Evolutionary conservation across 2,797 vertebrate genomes (phyloP), one percentile per base, ranked within the genome.

Genomic region (Parambassis ranga): DNA sequence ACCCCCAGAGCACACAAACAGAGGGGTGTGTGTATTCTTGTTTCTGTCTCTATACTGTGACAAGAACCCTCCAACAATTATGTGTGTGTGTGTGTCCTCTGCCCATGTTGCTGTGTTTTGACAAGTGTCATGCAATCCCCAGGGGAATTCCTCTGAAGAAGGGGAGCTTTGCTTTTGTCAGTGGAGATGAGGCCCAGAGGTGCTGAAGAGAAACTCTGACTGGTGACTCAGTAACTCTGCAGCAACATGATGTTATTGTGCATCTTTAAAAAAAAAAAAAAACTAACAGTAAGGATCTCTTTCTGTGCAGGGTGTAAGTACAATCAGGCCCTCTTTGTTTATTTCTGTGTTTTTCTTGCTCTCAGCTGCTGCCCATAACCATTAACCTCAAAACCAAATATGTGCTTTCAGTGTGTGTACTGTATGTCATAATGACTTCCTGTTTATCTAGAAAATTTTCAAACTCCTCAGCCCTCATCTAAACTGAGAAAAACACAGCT

Each of bases 91-190:
- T 42, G 35, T 63, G 44, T 73, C 57, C 48, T 65, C 23, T 58
- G 48, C 19, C 57, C 38, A 19, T 62, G 56, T 42, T 42, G 16
- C 47, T 23, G 46, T 72, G 70, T 79, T 81, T 71, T 77, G 47
- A 77, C 67, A 78, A 67, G 63, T 63, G 69, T 74, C 71, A 65
- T 58, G 37, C 44, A 52, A 49, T 68, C 52, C 75, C 56, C 57
- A 8, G 14, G 22, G 56, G 61, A 55, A 48, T 63, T 77, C 77
- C 44, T 58, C 28, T 56, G 36, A 71, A 60, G 32, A 68, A 53
- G 20, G 23, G 31, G 30, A 65, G 65, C 42, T 75, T 51, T 68
- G 44, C 46, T 73, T 81, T 67, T 65, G 65, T 76, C 52, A 58
- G 37, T 35, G 28, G 31, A 57, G 48, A 63, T 38, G 32, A 52